phyloP scores from a whole-genome alignment of 2,888 invertebrate genomes.

The Philereme transversata region DNA sequence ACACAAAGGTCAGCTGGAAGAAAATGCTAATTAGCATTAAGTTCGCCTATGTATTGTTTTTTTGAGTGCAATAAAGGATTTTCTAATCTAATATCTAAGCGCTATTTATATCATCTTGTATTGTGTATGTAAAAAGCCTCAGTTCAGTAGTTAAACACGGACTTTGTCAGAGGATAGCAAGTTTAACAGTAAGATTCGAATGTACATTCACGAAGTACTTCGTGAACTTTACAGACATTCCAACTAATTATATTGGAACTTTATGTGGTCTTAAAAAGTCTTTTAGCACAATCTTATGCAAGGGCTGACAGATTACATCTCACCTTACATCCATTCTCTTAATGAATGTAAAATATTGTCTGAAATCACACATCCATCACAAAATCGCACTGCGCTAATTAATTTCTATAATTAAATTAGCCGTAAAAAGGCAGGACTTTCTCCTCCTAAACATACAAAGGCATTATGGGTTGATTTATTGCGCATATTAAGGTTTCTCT shows the following conservation, averaged over 20 bases:
- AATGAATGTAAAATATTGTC: slow-evolving; percentile 37
- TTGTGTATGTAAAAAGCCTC: background rate
- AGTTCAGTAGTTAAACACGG: slow-evolving; percentile 41
- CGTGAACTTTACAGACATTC: slow-evolving; percentile 64
- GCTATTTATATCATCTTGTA: too few species aligned
- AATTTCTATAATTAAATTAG: slow-evolving; percentile 34
- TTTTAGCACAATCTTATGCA: slow-evolving; percentile 58
- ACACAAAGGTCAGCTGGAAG: too few species aligned
- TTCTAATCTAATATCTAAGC: too few species aligned
- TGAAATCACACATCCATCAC: slow-evolving; percentile 30
- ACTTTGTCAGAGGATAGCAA: slow-evolving; percentile 66
- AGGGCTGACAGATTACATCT: slow-evolving; percentile 59
- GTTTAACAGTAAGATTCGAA: slow-evolving; percentile 53
- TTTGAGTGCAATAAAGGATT: too few species aligned
- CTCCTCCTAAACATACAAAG: slow-evolving; percentile 31
- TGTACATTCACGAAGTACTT: too few species aligned
- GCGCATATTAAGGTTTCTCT: slow-evolving; percentile 21
- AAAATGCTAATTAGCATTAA: too few species aligned
- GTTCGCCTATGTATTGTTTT: too few species aligned
- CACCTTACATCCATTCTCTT: slow-evolving; percentile 45
- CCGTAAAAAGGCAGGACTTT: slow-evolving; percentile 34
- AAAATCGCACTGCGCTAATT: slow-evolving; percentile 36
- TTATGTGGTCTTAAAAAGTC: slow-evolving; percentile 71
- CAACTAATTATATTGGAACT: slow-evolving; percentile 68
- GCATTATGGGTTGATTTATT: slow-evolving; percentile 32